phyloP scores from a whole-genome alignment of 1,140 invertebrate species.

The Oscheius sp. region DNA sequence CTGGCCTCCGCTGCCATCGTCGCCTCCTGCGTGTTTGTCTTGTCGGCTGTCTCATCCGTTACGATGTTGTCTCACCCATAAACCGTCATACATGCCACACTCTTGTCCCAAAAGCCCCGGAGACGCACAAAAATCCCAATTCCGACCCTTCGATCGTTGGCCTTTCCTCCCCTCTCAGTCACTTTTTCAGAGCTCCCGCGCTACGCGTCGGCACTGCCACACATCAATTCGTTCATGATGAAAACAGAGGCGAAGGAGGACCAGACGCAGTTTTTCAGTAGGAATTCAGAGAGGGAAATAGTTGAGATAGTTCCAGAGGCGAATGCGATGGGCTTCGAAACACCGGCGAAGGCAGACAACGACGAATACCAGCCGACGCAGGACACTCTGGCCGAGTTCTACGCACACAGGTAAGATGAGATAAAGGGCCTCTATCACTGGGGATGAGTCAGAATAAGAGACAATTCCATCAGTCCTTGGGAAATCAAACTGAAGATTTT shows the following conservation, averaged over 20 bases:
- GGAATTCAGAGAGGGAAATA: no score
- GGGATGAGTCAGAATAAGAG: no score
- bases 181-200: not conserved
- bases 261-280: not conserved
- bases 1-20: not conserved
- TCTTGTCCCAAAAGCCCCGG: not conserved
- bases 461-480: no score
- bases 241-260: not conserved
- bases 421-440: no score
- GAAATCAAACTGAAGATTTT: no score
- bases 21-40: not conserved
- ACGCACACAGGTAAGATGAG: not conserved
- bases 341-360: not conserved
- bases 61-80: slow-evolving; percentile 9
- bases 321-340: not conserved
- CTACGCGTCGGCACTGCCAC: not conserved
- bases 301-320: not conserved
- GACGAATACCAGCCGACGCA: slow-evolving; percentile 6
- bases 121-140: not conserved
- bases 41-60: not conserved
- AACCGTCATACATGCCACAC: not conserved
- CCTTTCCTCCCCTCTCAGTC: not conserved
- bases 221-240: slow-evolving; percentile 6
- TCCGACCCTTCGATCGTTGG: not conserved
- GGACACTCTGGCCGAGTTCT: not conserved